Base-by-base conservation (phyloP, 1,140 invertebrate genomes). In the Hermetia illucens region DNA sequence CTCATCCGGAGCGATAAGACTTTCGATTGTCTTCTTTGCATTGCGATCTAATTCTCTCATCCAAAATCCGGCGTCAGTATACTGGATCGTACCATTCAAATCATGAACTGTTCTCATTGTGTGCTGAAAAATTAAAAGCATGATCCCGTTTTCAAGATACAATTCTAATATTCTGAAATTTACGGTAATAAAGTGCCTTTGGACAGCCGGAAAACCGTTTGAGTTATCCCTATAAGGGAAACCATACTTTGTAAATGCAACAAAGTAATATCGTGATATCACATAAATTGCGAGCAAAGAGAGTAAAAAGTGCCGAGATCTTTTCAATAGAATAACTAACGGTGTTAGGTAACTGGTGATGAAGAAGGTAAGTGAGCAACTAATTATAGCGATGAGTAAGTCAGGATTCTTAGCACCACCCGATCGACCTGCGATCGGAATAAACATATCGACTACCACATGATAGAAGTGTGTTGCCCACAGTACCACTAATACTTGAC, bases 361-460 rank as follows among this genome's bases (percentile, higher is more conserved):
- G 12, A 64, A 42, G 18, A 67, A 45, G 5, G 58, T 54, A 22
- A 60, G 38, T 1, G 58, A 38, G 29, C 53, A 44, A 15, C 55
- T 55, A 19, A 64, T 42, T 19, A 55, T 33, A 22, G 58, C 60
- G 39, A 68, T 53, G 22, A 72, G 45, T 4, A 72, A 27, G 51
- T 79, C 76, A 5, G 74, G 70, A 49, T 69, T 69, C 18, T 66
- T 56, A 20, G 62, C 48, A 10, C 63, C 61, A 13, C 75, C 75
- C 4, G 68, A 58, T 16, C 76, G 44, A 9, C 75, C 76, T 52
- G 71, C 68, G 15, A 77, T 68, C 15, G 75, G 74, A 19, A 76
- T 64, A 49, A 79, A 72, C 18, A 72, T 49, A 30, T 54, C 44
- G 3, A 44, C 42, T 22, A 55, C 31, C 5, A 36, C 18, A 33